phyloP scores from a whole-genome alignment of 2,888 invertebrate species.

The Strigamia transsilvanica region DNA sequence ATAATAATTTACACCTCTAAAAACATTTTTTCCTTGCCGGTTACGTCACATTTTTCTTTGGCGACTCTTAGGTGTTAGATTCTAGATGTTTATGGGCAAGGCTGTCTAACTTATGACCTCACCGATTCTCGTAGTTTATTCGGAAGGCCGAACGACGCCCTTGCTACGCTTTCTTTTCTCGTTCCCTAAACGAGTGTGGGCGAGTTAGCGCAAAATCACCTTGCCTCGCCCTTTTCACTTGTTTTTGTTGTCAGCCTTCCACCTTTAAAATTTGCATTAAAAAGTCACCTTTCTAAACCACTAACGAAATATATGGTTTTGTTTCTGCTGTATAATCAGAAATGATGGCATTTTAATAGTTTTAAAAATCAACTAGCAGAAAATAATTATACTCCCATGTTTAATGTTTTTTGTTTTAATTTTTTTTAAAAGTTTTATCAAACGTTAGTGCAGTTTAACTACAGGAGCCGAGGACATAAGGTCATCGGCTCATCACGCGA shows the following conservation, averaged over 20 bases:
- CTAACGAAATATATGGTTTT: background rate
- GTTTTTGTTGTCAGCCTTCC: conserved; percentile 28
- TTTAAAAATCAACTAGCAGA: background rate
- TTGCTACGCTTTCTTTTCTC: conserved; percentile 31
- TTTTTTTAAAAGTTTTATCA: conserved; percentile 1
- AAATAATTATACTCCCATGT: background rate
- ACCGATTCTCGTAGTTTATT: background rate
- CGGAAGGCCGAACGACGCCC: conserved; percentile 15
- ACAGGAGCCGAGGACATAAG: conserved; percentile 6
- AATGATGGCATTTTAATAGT: background rate
- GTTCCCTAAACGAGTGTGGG: background rate
- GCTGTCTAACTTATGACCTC: conserved; percentile 10
- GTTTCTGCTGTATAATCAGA: background rate
- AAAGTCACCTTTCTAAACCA: background rate
- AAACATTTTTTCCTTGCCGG: background rate
- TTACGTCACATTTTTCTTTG: background rate
- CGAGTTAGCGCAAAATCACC: conserved; percentile 46
- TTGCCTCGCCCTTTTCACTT: conserved; percentile 31
- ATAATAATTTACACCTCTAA: conserved; percentile 15
- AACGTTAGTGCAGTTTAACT: background rate
- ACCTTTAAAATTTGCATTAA: conserved; percentile 26
- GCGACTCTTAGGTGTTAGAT: background rate
- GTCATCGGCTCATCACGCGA: conserved; percentile 43
- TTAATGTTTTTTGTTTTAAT: background rate
- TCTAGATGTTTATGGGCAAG: conserved; percentile 15